These are phyloP conservation scores for silkworm (Bombyx mori) DNA, from an alignment of 1,140 invertebrate genomes.

Conservation along the genomic window DNA sequence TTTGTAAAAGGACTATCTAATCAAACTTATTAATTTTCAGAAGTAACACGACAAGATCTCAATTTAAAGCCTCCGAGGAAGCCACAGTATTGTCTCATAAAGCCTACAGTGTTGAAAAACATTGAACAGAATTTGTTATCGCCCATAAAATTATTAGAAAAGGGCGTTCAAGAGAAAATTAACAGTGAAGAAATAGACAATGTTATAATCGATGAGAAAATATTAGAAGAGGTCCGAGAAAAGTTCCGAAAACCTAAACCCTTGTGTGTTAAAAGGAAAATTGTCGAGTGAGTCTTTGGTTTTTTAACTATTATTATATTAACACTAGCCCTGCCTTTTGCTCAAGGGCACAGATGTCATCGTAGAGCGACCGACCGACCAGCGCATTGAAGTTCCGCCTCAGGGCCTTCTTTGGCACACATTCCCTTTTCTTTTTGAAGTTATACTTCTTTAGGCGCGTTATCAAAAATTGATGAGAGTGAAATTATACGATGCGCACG, in stretches of 20 bases:
- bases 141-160: constrained; percentile 29
- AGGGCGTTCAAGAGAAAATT: constrained; percentile 20
- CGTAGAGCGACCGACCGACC: too few species aligned
- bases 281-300: constrained; percentile 34
- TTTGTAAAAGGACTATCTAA: too few species aligned
- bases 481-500: too few species aligned
- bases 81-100: background rate
- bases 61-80: constrained; percentile 32
- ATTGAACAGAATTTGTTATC: constrained; percentile 13
- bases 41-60: constrained; percentile 21
- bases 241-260: constrained; percentile 37
- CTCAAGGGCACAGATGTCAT: too few species aligned
- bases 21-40: too few species aligned
- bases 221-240: constrained; percentile 23
- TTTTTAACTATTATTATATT: too few species aligned
- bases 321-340: too few species aligned
- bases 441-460: too few species aligned
- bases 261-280: constrained; percentile 31
- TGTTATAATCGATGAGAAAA: constrained; percentile 2
- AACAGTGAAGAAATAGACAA: background rate
- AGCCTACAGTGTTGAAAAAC: background rate
- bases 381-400: too few species aligned
- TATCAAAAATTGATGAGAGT: too few species aligned
- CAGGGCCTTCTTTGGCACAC: too few species aligned
- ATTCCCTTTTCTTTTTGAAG: too few species aligned